A percentile compares a stretch with the other conserved stretches of the same genome.
phyloP scores from a whole-genome alignment of 2,113 vertebrate species.

The Eurystomus gularis region DNA sequence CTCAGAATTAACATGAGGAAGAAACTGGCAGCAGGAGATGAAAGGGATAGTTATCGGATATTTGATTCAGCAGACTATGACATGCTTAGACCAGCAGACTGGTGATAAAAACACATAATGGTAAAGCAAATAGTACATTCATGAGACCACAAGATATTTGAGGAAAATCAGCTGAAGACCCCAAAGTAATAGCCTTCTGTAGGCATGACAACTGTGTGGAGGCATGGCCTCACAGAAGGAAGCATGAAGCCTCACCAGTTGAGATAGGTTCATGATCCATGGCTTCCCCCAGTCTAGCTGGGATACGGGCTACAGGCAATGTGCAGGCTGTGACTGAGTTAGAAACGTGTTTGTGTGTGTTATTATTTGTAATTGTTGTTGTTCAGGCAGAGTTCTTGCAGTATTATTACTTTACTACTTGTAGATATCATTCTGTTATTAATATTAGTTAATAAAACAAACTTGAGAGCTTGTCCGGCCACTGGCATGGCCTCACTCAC shows the following conservation, averaged over 20 bases:
- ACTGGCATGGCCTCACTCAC: neutral
- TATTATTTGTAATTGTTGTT: neutral
- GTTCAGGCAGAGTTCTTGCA: neutral
- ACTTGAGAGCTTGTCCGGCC: neutral
- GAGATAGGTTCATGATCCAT: neutral
- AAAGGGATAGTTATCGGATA: neutral
- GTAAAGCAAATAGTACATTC: neutral
- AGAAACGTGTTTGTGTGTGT: neutral
- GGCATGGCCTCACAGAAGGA: neutral
- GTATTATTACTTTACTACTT: neutral
- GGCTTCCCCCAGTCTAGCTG: neutral
- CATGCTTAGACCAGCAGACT: neutral
- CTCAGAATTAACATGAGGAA: neutral
- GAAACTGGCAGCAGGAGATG: neutral
- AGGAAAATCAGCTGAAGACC: neutral
- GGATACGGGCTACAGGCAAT: fast-evolving
- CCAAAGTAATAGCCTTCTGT: neutral
- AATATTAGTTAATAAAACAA: neutral
- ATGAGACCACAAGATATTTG: neutral
- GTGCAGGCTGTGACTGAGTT: neutral
- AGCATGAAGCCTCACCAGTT: neutral
- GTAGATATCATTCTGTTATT: neutral
- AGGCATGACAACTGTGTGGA: neutral
- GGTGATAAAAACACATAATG: neutral
- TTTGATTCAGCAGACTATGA: neutral